Conservation (phyloP, 2,113 vertebrate genomes). For the Smithornis capensis region DNA sequence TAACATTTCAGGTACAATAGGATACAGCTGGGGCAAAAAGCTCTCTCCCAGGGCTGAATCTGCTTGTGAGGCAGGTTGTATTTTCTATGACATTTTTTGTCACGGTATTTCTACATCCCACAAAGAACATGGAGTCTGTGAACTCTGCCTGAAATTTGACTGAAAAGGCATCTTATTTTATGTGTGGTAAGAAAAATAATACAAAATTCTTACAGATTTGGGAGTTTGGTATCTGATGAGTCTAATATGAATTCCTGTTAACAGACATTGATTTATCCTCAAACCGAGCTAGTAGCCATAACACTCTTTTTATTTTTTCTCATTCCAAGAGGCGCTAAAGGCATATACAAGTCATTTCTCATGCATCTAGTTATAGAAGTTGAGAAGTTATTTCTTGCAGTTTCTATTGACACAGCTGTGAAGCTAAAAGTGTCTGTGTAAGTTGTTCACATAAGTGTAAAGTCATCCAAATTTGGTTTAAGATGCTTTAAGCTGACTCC, state of each 20-base stretch:
- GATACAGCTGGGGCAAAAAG: background rate
- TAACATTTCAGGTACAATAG: background rate
- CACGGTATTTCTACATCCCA: background rate
- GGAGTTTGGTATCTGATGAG: background rate
- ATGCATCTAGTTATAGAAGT: background rate
- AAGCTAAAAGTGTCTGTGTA: background rate
- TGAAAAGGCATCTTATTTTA: background rate
- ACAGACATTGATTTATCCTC: background rate
- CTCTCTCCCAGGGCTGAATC: background rate
- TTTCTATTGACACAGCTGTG: conserved; percentile 48
- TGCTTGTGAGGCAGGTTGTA: background rate
- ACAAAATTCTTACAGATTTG: background rate
- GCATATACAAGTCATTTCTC: background rate
- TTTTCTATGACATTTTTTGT: background rate
- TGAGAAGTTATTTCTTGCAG: conserved; percentile 2
- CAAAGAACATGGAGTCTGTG: background rate
- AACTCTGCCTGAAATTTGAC: background rate
- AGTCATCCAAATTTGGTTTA: conserved; percentile 31
- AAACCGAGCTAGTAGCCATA: background rate
- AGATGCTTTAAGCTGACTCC: background rate
- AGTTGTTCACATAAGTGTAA: background rate
- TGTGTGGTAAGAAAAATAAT: background rate
- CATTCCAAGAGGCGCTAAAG: background rate
- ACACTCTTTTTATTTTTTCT: background rate
- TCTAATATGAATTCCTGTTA: background rate